Percentiles rank a stretch among this genome's conserved stretches.
phyloP scores from a whole-genome alignment of 1,140 invertebrate genomes.

The Megathymus violae region DNA sequence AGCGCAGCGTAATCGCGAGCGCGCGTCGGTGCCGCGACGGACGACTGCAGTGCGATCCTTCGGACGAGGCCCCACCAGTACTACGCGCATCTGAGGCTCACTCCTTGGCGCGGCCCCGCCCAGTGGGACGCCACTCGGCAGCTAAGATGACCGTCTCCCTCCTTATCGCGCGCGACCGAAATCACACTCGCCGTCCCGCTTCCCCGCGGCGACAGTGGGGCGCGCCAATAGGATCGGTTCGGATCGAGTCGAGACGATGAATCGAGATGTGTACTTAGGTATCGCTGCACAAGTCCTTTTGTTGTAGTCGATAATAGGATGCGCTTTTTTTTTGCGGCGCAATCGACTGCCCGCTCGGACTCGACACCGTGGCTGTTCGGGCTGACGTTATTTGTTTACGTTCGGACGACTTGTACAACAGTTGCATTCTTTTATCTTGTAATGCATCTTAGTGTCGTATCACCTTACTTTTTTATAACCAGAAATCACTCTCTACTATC shows the following conservation, averaged over 20 bases:
- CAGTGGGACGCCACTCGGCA: constrained; percentile 80
- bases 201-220: constrained; percentile 76
- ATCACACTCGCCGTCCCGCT: constrained; percentile 57
- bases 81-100: constrained; percentile 79
- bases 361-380: constrained; percentile 36
- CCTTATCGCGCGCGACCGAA: constrained; percentile 55
- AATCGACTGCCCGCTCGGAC: constrained; percentile 68
- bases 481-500: neutral
- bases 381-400: constrained; percentile 63
- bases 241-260: constrained; percentile 82
- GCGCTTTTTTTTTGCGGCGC: constrained; percentile 78
- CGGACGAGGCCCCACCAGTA: constrained; percentile 72
- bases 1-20: constrained; percentile 59
- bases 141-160: constrained; percentile 79
- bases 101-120: constrained; percentile 80
- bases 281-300: constrained; percentile 82
- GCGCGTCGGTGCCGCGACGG: constrained; percentile 70
- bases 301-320: constrained; percentile 83
- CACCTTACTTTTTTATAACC: constrained; percentile 4
- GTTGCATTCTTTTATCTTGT: constrained; percentile 24
- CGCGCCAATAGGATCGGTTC: constrained; percentile 81
- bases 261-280: constrained; percentile 83
- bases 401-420: constrained; percentile 34
- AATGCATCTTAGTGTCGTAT: constrained; percentile 9
- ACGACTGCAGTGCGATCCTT: constrained; percentile 82